A percentile compares a stretch with the other conserved stretches of the same genome.
Evolutionary conservation across 1,140 invertebrate species (phyloP).

Genomic region (Cydia splendana): DNA sequence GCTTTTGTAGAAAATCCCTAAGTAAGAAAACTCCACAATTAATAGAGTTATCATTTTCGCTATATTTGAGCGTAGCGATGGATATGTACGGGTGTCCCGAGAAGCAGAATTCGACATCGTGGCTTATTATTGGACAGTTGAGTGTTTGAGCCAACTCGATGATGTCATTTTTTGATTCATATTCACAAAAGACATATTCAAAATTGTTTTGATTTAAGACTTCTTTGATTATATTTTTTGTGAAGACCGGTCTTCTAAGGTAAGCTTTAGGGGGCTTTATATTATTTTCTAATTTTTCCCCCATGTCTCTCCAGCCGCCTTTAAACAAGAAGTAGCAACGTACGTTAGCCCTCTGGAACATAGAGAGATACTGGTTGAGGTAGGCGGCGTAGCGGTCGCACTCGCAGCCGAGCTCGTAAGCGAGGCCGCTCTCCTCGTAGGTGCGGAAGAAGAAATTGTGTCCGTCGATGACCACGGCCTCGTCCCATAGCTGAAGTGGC

Average conservation of each 20-base stretch:
- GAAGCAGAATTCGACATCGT: neutral
- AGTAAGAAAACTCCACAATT: neutral
- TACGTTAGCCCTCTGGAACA: neutral
- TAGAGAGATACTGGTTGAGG: neutral
- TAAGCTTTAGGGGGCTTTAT: neutral
- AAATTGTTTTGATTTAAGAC: neutral
- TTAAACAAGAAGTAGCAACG: slow-evolving; percentile 1
- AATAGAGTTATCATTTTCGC: neutral
- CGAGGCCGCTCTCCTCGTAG: neutral
- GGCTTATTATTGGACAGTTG: neutral
- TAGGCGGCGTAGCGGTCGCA: neutral
- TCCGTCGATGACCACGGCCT: neutral
- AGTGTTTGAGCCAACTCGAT: neutral
- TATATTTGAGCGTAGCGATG: neutral
- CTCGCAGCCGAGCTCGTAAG: neutral
- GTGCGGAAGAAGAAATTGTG: slow-evolving; percentile 6
- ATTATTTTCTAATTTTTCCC: neutral
- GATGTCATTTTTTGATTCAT: neutral
- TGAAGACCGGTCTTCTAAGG: neutral
- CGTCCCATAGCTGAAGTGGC: neutral
- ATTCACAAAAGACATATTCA: neutral
- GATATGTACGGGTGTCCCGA: neutral
- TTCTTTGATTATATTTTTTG: neutral
- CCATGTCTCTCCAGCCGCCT: neutral
- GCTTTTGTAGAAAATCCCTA: neutral